A percentile compares a stretch with the other conserved stretches of the same genome.
phyloP scores from a whole-genome alignment of 2,797 vertebrate species.

The Amniataba percoides region DNA sequence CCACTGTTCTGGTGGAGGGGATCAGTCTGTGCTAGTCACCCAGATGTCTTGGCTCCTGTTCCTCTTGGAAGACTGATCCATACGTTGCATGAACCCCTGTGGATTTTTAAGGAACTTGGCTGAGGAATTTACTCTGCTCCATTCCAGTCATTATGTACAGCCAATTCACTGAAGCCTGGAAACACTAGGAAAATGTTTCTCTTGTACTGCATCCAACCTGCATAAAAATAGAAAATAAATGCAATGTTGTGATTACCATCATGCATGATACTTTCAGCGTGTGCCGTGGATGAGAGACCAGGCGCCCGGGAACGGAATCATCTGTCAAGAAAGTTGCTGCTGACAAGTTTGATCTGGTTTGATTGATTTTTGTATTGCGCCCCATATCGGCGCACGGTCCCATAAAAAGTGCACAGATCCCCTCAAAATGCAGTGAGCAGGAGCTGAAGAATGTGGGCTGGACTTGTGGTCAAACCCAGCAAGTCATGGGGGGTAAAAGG shows the following conservation, averaged over 20 bases:
- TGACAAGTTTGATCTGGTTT: constrained; percentile 63
- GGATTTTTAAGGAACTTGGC: constrained; percentile 83
- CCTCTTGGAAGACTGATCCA: constrained; percentile 79
- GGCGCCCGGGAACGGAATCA: constrained; percentile 57
- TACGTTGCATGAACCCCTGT: constrained; percentile 70
- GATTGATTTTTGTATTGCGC: constrained; percentile 60
- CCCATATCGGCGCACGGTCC: constrained; percentile 19
- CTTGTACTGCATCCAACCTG: constrained; percentile 67
- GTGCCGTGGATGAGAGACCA: constrained; percentile 38
- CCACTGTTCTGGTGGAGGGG: constrained; percentile 68
- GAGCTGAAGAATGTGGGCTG: constrained; percentile 77
- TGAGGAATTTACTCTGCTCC: constrained; percentile 71
- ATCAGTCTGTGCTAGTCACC: constrained; percentile 77
- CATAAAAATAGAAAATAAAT: constrained; percentile 76
- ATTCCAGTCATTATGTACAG: constrained; percentile 78
- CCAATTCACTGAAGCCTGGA: constrained; percentile 74
- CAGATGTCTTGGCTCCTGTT: constrained; percentile 86
- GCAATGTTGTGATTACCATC: constrained; percentile 65
- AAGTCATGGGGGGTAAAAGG: constrained; percentile 65
- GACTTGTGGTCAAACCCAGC: constrained; percentile 73
- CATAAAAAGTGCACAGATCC: constrained; percentile 53
- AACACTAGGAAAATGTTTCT: constrained; percentile 77
- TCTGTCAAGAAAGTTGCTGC: constrained; percentile 49
- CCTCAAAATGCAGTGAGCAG: constrained; percentile 56
- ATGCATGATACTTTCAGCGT: constrained; percentile 45